These are phyloP conservation scores for Enteromius treurensis DNA, from an alignment of 2,797 vertebrate species.

Conservation along the genomic window DNA sequence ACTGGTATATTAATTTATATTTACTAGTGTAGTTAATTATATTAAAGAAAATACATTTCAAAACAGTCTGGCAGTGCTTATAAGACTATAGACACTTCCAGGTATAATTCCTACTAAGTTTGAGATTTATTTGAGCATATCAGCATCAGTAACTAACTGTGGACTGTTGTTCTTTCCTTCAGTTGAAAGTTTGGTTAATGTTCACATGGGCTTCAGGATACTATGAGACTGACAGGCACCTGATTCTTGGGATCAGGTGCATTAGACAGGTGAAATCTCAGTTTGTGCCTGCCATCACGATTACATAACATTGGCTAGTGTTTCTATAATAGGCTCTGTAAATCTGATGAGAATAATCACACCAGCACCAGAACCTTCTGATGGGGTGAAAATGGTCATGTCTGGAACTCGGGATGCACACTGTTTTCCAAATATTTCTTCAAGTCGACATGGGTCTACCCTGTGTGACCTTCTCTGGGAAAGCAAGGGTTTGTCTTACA, in stretches of 20 bases:
- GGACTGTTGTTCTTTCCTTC: background rate
- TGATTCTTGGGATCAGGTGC: conserved; percentile 50
- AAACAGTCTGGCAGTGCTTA: background rate
- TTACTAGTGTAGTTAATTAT: background rate
- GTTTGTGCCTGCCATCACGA: conserved; percentile 37
- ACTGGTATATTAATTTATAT: background rate
- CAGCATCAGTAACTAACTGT: background rate
- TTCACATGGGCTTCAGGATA: background rate
- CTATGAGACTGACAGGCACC: conserved; percentile 11
- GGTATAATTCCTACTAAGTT: background rate
- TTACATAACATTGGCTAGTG: conserved; percentile 58
- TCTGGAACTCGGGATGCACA: background rate
- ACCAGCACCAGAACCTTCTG: conserved; percentile 8
- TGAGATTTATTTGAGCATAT: background rate
- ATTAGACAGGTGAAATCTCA: conserved; percentile 44
- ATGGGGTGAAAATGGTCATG: background rate
- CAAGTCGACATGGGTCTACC: background rate
- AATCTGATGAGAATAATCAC: conserved; percentile 52
- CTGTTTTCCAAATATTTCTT: conserved; percentile 21
- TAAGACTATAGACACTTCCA: background rate
- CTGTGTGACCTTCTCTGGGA: conserved; percentile 59
- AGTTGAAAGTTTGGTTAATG: conserved; percentile 4
- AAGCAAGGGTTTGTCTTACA: conserved; percentile 56
- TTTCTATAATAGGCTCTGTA: conserved; percentile 57
- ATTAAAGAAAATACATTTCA: background rate